Evolutionary conservation across 2,113 vertebrate species (phyloP), one percentile per base, ranked within the genome.

Genomic region (Planiliza haematocheilus): DNA sequence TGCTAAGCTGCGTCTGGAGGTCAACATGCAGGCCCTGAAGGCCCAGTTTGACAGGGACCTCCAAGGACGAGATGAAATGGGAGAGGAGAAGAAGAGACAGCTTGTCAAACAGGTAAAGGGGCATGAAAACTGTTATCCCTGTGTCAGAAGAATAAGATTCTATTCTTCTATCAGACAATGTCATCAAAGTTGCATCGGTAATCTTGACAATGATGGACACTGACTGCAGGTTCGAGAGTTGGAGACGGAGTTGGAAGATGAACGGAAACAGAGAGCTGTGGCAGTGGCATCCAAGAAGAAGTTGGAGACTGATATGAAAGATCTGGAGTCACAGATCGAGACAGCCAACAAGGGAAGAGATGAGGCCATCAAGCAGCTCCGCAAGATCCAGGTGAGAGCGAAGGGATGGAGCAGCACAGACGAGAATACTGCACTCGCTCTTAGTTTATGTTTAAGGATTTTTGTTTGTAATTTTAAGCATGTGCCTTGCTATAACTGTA

Each of bases 11-110:
- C 93, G 97, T 45, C 80, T 99, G 71, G 97, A 99, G 86, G 97
- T 99, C 88, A 99, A 99, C 79, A 97, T 98, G 96, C 97, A 98
- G 83, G 97, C 97, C 1, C 90, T 99, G 70, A 98, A 97, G 87
- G 94, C 94, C 67, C 97, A 99, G 87, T 96, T 96, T 17, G 96
- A 99, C 51, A 91, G 97, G 43, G 97, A 99, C 78, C 91, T 98
- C 59, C 96, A 95, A 88, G 96, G 94, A 64, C 92, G 96, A 4
- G 97, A 98, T 3, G 97, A 98, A 87, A 96, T 97, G 89, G 96
- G 95, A 1, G 97, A 99, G 70, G 97, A 99, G 77, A 99, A 98
- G 93, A 93, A 94, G 84, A 90, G 96, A 69, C 97, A 98, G 62
- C 95, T 99, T 7, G 84, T 97, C 87, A 96, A 94, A 83, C 97